Evolutionary conservation across 2,797 vertebrate genomes (phyloP).

Genomic region (Aselliscus stoliczkanus): DNA sequence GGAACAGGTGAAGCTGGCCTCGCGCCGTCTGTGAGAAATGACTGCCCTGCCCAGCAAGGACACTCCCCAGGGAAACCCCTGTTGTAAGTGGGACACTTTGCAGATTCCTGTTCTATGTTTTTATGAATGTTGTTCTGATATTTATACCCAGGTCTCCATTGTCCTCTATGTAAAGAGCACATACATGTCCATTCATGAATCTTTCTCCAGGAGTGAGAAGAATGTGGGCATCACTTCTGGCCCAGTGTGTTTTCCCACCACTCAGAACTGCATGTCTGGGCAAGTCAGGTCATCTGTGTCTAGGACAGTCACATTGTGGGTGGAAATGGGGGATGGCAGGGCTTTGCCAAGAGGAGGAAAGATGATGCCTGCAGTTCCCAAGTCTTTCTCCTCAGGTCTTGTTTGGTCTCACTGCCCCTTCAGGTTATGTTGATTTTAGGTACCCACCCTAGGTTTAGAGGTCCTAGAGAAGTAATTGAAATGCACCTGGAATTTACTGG

Average conservation of each 20-base stretch:
- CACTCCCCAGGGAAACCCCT: background rate
- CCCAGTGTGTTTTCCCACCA: rapidly evolving
- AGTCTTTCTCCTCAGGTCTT: background rate
- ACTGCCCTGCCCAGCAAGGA: background rate
- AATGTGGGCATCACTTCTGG: background rate
- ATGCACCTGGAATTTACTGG: background rate
- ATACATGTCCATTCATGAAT: background rate
- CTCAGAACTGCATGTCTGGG: background rate
- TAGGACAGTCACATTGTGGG: background rate
- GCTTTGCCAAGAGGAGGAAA: background rate
- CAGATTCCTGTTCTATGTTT: background rate
- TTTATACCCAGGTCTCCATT: background rate
- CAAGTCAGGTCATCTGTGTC: background rate
- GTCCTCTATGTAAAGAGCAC: background rate
- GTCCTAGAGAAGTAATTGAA: background rate
- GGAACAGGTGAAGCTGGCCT: background rate
- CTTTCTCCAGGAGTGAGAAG: background rate
- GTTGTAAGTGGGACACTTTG: background rate
- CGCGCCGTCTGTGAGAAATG: background rate
- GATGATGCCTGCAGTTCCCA: background rate
- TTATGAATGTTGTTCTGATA: background rate
- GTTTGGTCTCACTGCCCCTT: background rate
- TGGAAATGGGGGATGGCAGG: background rate
- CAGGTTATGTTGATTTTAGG: background rate
- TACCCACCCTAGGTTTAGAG: background rate